These are phyloP conservation scores for Incurvaria masculella DNA, from an alignment of 2,888 invertebrate genomes.

Conservation along the genomic window DNA sequence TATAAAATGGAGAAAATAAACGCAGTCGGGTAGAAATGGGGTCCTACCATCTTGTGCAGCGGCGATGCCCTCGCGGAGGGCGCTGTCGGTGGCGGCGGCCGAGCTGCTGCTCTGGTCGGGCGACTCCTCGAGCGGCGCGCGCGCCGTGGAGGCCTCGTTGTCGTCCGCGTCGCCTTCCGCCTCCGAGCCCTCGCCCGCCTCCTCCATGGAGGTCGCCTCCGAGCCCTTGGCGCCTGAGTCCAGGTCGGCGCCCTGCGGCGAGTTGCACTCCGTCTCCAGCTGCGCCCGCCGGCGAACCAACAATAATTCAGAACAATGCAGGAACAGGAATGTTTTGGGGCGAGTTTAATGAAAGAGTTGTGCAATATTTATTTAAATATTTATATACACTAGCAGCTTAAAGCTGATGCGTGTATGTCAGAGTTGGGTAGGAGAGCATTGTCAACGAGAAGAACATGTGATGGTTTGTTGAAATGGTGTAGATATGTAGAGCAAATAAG, in stretches of 20 bases:
- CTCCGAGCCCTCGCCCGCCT: conserved; percentile 29
- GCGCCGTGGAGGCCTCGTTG: conserved; percentile 17
- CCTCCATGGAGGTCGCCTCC: conserved; percentile 19
- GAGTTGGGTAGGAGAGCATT: neutral
- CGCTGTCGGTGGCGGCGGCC: conserved; percentile 42
- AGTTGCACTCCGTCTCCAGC: conserved; percentile 38
- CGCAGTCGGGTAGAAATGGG: no score
- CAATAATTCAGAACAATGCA: neutral
- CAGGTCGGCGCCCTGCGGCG: conserved; percentile 37
- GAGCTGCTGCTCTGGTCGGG: conserved; percentile 52
- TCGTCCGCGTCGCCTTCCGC: conserved; percentile 17
- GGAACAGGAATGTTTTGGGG: neutral
- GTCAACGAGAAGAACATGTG: neutral
- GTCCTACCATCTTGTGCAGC: conserved; percentile 40
- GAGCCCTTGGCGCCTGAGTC: conserved; percentile 38
- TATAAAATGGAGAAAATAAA: no score
- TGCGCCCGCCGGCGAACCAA: conserved; percentile 14
- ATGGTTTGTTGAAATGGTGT: neutral
- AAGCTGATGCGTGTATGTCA: no score
- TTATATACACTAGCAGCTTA: no score
- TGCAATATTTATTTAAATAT: no score
- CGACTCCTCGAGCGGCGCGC: conserved; percentile 38
- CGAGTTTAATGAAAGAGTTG: no score
- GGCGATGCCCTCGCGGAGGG: conserved; percentile 32
- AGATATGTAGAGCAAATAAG: no score